Conservation (phyloP, 2,888 invertebrate species). For the Andrena fulva region DNA sequence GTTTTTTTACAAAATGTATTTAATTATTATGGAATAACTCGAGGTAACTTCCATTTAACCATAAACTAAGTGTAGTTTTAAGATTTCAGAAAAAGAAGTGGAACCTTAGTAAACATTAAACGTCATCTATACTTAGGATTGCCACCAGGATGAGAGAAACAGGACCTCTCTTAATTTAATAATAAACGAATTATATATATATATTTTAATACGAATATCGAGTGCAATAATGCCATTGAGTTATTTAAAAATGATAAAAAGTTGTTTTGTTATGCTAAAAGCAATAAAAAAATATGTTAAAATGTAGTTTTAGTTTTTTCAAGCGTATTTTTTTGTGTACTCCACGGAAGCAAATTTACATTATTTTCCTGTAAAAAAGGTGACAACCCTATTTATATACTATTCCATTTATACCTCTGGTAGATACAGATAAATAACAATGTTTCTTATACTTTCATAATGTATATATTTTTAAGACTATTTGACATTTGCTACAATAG, state of each 20-base stretch:
- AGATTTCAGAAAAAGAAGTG: neutral
- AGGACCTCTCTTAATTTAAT: too few relatives aligned
- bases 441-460: neutral
- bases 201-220: too few relatives aligned
- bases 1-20: neutral
- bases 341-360: neutral
- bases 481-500: constrained; percentile 20
- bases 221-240: too few relatives aligned
- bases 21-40: neutral
- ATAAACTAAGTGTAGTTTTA: neutral
- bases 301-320: too few relatives aligned
- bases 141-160: too few relatives aligned
- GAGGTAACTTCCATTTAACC: neutral
- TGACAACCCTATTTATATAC: neutral
- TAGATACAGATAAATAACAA: neutral
- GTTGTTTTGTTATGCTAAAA: too few relatives aligned
- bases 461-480: neutral
- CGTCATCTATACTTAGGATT: neutral
- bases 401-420: neutral
- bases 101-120: neutral
- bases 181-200: too few relatives aligned
- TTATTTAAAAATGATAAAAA: too few relatives aligned
- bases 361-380: neutral
- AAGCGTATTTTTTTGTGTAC: neutral
- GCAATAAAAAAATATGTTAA: too few relatives aligned